Conservation (phyloP, 2,888 invertebrate genomes). For the Epinotia nisella region DNA sequence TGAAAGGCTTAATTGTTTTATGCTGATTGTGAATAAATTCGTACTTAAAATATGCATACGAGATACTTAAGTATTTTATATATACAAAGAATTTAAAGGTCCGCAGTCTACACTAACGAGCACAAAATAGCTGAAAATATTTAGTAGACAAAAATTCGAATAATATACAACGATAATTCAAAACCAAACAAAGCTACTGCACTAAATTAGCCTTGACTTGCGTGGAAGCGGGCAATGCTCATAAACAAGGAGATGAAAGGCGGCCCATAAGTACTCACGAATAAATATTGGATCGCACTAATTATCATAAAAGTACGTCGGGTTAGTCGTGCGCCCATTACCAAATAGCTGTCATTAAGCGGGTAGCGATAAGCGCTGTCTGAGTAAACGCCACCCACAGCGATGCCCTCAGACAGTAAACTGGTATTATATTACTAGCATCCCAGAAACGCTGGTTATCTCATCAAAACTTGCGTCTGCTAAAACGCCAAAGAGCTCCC, state of each 20-base stretch:
- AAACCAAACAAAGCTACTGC: slow-evolving; percentile 55
- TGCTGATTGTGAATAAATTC: too few relatives aligned
- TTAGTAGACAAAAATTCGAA: slow-evolving; percentile 40
- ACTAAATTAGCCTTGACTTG: slow-evolving; percentile 67
- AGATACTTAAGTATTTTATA: neutral
- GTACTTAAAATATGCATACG: too few relatives aligned
- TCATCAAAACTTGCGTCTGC: slow-evolving; percentile 62
- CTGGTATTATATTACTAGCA: slow-evolving; percentile 66
- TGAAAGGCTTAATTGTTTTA: too few relatives aligned
- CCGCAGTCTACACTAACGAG: too few relatives aligned
- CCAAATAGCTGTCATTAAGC: slow-evolving; percentile 79
- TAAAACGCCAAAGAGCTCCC: slow-evolving; percentile 34
- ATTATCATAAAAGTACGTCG: slow-evolving; percentile 80
- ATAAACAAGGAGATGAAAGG: slow-evolving; percentile 78
- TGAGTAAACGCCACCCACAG: slow-evolving; percentile 74
- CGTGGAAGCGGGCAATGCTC: slow-evolving; percentile 69
- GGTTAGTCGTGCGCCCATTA: slow-evolving; percentile 72
- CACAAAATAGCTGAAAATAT: neutral
- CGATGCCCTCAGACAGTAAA: slow-evolving; percentile 61
- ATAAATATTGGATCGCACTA: slow-evolving; percentile 80
- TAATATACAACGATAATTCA: slow-evolving; percentile 50
- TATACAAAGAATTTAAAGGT: neutral
- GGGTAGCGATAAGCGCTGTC: slow-evolving; percentile 64
- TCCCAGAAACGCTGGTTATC: slow-evolving; percentile 63
- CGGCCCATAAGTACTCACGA: slow-evolving; percentile 67